These are phyloP conservation scores for Ophthalmolycus amberensis DNA, from an alignment of 2,113 vertebrate genomes.

Conservation along the genomic window DNA sequence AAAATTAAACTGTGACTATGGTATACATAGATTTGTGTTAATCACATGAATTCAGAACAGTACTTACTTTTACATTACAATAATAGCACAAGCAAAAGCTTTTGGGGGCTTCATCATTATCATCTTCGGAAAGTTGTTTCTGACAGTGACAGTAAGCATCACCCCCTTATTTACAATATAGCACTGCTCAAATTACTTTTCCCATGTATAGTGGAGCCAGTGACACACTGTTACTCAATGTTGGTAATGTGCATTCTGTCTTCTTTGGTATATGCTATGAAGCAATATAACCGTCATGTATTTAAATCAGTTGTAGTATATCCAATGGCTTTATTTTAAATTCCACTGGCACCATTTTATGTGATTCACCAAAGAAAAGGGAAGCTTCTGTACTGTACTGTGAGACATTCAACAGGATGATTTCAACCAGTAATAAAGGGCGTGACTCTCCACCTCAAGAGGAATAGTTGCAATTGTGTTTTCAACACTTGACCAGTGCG, in stretches of 20 bases:
- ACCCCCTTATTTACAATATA: conserved; percentile 5
- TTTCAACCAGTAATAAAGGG: background rate
- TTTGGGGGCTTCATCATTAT: background rate
- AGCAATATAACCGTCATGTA: background rate
- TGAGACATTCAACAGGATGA: background rate
- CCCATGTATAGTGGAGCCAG: background rate
- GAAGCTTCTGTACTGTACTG: background rate
- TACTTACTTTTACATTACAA: background rate
- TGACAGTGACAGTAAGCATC: conserved; percentile 12
- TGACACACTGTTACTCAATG: background rate
- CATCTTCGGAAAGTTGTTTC: background rate
- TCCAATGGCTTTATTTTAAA: background rate
- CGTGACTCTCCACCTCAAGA: background rate
- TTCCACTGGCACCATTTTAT: background rate
- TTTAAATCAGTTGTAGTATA: background rate
- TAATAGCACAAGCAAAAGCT: background rate
- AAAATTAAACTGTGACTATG: background rate
- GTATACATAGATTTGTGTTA: background rate
- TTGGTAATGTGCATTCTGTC: background rate
- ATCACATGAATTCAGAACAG: background rate
- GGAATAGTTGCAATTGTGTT: background rate
- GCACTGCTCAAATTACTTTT: background rate
- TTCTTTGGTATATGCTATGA: background rate
- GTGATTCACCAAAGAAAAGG: background rate
- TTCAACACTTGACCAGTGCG: background rate